Evolutionary conservation across 2,888 invertebrate species (phyloP), one percentile per base, ranked within the genome.

Genomic region (Melipona bicolor): DNA sequence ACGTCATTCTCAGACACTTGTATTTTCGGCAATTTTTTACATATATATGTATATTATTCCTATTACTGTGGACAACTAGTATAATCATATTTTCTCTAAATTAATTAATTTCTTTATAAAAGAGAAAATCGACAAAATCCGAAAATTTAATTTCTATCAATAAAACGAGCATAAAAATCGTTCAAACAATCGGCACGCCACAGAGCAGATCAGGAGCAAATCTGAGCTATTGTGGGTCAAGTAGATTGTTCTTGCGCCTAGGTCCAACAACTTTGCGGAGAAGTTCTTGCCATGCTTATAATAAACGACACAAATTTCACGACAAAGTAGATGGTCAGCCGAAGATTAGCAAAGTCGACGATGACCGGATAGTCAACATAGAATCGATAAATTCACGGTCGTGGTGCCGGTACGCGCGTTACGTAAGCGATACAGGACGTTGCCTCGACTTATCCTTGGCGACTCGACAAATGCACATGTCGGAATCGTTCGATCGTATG

Each of bases 381-480:
- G 76, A 76, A 87, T 92, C 91, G 88, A 91, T 91, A 89, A 88
- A 91, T 91, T 91, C 90, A 91, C 88, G 91, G 89, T 82, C 92
- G 83, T 73, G 64, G 54, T 70, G 67, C 75, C 62, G 74, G 67
- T 84, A 67, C 56, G 27, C 72, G 72, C 50, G 69, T 91, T 91
- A 91, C 78, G 73, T 88, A 90, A 91, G 73, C 62, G 21, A 74
- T 84, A 78, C 81, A 91, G 89, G 89, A 91, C 88, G 80, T 90
- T 91, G 87, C 88, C 89, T 87, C 87, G 83, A 54, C 71, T 78
- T 83, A 88, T 91, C 88, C 89, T 91, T 89, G 87, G 85, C 80
- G 73, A 85, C 77, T 72, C 61, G 71, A 76, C 56, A 62, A 76
- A 68, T 67, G 68, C 64, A 70, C 64, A 43, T 43, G 49, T 59